A percentile compares a stretch with the other conserved stretches of the same genome.
Conservation (phyloP, 30 jellyfish, hydroid and myxozoan species). For the Hydractinia echinata region DNA sequence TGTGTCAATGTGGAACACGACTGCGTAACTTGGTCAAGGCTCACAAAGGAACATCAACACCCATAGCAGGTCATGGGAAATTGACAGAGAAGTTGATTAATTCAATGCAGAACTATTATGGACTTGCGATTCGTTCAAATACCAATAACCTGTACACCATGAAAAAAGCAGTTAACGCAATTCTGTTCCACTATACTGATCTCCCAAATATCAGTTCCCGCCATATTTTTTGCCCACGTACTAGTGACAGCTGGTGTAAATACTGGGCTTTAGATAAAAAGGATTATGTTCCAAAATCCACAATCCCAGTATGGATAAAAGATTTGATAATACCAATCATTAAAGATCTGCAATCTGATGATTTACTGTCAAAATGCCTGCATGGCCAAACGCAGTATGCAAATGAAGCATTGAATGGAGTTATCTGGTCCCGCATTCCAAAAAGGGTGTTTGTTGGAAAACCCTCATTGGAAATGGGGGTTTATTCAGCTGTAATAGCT, state of each 20-base stretch:
- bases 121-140: conserved; percentile 17
- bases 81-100: neutral
- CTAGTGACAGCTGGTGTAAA: conserved; percentile 9
- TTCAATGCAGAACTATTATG: conserved; percentile 4
- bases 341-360: conserved; percentile 18
- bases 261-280: conserved; percentile 19
- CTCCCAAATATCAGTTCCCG: neutral
- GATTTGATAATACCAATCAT: conserved; percentile 2
- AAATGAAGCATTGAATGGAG: conserved; percentile 18
- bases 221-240: conserved; percentile 21
- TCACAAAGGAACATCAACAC: conserved; percentile 4
- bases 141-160: conserved; percentile 8
- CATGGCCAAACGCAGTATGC: conserved; percentile 10
- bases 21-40: conserved; percentile 10
- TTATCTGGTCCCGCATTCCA: conserved; percentile 16
- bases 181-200: conserved; percentile 19
- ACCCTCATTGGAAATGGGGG: no score
- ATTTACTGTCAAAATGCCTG: conserved; percentile 8
- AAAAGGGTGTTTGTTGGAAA: conserved; percentile 6
- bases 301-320: conserved; percentile 18
- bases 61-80: neutral
- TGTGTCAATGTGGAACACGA: conserved; percentile 25
- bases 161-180: conserved; percentile 14
- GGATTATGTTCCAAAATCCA: conserved; percentile 17
- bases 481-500: no score